Evolutionary conservation across 2,113 vertebrate species (phyloP).

Genomic region (Brienomyrus longianalis): DNA sequence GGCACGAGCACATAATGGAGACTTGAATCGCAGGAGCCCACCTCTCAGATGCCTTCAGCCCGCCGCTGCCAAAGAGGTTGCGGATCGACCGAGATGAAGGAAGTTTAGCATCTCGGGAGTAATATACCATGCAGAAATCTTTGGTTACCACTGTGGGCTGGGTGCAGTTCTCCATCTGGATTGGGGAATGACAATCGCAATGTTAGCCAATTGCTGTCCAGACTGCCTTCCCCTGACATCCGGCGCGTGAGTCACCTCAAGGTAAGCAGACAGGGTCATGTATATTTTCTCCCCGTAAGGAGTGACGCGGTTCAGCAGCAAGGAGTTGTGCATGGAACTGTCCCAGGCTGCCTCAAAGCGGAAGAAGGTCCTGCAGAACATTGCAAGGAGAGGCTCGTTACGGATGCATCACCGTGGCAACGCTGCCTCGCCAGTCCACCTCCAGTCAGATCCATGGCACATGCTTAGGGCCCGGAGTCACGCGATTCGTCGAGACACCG

Average conservation of each 20-base stretch:
- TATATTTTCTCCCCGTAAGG: conserved; percentile 95
- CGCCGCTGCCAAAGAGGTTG: conserved; percentile 86
- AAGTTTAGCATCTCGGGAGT: conserved; percentile 88
- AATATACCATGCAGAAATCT: conserved; percentile 98
- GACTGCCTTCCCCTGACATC: not conserved
- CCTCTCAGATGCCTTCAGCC: conserved; percentile 81
- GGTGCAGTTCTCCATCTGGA: conserved; percentile 90
- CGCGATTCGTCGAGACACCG: not conserved
- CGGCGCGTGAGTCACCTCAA: conserved; percentile 69
- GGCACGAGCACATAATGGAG: not conserved
- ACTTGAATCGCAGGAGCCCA: conserved; percentile 37
- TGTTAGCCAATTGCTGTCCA: not conserved
- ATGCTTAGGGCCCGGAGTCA: not conserved
- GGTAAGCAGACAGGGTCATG: conserved; percentile 91
- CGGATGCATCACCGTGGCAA: not conserved
- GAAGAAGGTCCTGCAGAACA: conserved; percentile 80
- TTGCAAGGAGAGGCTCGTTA: not conserved
- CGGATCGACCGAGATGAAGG: conserved; percentile 88
- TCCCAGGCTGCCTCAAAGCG: conserved; percentile 94
- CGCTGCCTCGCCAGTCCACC: not conserved
- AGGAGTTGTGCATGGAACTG: conserved; percentile 97
- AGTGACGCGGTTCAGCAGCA: conserved; percentile 91
- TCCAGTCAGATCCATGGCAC: not conserved
- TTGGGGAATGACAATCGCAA: conserved; percentile 14
- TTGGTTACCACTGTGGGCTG: conserved; percentile 92